phyloP scores from a whole-genome alignment of 2,888 invertebrate species.

The Helicoverpa assulta region DNA sequence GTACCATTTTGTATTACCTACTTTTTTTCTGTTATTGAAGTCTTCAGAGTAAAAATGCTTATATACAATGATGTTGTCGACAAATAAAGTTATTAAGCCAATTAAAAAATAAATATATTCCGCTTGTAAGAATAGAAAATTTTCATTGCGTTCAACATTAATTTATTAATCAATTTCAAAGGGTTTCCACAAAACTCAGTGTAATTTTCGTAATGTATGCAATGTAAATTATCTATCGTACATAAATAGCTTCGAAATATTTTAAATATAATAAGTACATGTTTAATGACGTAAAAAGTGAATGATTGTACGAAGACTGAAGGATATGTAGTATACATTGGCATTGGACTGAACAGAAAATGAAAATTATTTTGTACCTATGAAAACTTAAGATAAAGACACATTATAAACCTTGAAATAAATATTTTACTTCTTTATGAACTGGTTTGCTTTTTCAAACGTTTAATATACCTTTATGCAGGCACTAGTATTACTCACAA shows the following conservation, averaged over 20 bases:
- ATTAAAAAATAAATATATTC: conserved; percentile 27
- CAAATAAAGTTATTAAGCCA: conserved; percentile 22
- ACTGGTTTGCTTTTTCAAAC: conserved; percentile 30
- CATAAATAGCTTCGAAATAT: conserved; percentile 38
- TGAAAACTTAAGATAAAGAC: conserved; percentile 69
- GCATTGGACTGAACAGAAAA: conserved; percentile 69
- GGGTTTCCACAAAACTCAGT: not conserved
- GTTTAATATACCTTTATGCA: not conserved
- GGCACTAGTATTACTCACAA: not conserved
- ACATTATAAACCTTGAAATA: conserved; percentile 81
- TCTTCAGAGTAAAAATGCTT: conserved; percentile 4
- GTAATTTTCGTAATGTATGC: conserved; percentile 9
- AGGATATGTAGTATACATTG: conserved; percentile 60
- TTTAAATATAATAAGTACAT: conserved; percentile 46
- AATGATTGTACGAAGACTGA: conserved; percentile 68
- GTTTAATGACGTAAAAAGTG: conserved; percentile 43
- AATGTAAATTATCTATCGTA: conserved; percentile 43
- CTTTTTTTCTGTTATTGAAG: not conserved
- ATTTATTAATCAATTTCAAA: not conserved
- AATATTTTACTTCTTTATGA: conserved; percentile 73
- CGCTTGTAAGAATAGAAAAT: conserved; percentile 27
- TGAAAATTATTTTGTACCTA: conserved; percentile 75
- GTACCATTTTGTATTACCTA: not conserved
- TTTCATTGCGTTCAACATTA: conserved; percentile 16
- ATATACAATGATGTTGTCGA: conserved; percentile 21